These are phyloP conservation scores for Aphrophora alni DNA, from an alignment of 2,888 invertebrate genomes.

Conservation along the genomic window DNA sequence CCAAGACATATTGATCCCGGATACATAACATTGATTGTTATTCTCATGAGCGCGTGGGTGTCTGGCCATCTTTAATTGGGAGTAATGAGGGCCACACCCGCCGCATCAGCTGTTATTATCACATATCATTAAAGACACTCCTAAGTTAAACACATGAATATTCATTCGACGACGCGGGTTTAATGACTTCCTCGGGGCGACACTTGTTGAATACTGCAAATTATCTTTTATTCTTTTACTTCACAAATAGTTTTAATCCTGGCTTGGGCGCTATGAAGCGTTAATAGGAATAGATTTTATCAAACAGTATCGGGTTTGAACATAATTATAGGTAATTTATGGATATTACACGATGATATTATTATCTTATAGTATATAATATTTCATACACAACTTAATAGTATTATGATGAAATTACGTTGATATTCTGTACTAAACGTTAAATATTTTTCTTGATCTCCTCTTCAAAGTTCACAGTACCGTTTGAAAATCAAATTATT, in stretches of 20 bases:
- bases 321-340: neutral
- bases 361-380: neutral
- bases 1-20: neutral
- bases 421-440: too few species aligned
- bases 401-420: too few species aligned
- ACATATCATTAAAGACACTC: neutral
- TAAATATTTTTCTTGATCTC: too few species aligned
- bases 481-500: too few species aligned
- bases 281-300: neutral
- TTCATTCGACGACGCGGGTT: neutral
- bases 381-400: too few species aligned
- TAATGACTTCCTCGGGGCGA: neutral
- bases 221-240: neutral
- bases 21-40: neutral
- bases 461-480: too few species aligned
- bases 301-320: neutral
- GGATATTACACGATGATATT: neutral
- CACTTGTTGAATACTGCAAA: neutral
- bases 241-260: neutral
- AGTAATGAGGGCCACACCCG: neutral
- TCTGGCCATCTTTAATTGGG: neutral
- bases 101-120: neutral
- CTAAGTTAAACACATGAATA: constrained; percentile 1
- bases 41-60: neutral
- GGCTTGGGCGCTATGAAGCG: neutral